These are phyloP conservation scores for Notarius quadriscutis DNA, from an alignment of 2,113 vertebrate genomes.

Conservation along the genomic window DNA sequence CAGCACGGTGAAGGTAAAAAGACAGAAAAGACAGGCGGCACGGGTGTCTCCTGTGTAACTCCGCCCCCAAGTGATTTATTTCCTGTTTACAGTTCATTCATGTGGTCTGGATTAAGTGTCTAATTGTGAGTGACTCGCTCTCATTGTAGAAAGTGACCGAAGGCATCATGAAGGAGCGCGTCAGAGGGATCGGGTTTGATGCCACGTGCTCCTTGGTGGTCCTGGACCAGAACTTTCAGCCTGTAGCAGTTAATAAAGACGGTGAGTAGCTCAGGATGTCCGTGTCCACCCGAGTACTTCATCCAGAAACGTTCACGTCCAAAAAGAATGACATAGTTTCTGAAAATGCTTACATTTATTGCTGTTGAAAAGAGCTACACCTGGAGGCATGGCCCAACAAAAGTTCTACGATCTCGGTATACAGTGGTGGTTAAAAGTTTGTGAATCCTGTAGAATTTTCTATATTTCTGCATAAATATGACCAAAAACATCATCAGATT, in stretches of 20 bases:
- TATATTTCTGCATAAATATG: too few relatives aligned
- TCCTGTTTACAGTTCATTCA: too few relatives aligned
- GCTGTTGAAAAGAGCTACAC: not conserved
- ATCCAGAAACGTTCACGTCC: not conserved
- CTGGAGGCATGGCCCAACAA: not conserved
- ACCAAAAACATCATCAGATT: too few relatives aligned
- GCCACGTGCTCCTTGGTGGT: slow-evolving; percentile 94
- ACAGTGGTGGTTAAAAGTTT: not conserved
- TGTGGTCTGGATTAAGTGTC: not conserved
- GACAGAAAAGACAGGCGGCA: not conserved
- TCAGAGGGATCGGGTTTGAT: slow-evolving; percentile 91
- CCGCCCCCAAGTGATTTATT: not conserved
- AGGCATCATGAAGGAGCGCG: slow-evolving; percentile 67
- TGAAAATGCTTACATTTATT: not conserved
- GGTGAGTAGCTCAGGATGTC: slow-evolving; percentile 67
- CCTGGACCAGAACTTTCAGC: slow-evolving; percentile 81
- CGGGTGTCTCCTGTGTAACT: not conserved
- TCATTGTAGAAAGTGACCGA: slow-evolving; percentile 77
- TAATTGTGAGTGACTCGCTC: not conserved
- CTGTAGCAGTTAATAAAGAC: slow-evolving; percentile 82
- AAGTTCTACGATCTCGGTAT: not conserved
- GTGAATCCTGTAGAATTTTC: too few relatives aligned
- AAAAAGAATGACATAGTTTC: not conserved
- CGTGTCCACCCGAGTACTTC: not conserved
- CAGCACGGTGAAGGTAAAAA: slow-evolving; percentile 80